Conservation (phyloP, 2,888 invertebrate genomes). For the Aquatica leii region DNA sequence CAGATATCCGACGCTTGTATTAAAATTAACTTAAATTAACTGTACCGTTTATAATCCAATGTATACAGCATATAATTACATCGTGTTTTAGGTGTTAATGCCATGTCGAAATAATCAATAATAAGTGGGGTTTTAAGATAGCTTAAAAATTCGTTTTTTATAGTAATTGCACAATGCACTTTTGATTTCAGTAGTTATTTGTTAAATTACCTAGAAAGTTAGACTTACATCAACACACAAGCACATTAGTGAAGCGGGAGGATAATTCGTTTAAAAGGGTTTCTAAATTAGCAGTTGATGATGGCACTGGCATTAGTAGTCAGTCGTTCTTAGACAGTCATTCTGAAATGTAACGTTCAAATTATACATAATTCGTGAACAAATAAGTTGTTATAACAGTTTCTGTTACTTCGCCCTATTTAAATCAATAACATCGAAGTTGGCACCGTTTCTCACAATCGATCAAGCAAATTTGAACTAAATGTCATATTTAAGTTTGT, state of each 20-base stretch:
- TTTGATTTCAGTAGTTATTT: no score
- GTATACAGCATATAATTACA: no score
- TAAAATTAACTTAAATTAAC: neutral
- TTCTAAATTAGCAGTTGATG: conserved; percentile 62
- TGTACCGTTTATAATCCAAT: neutral
- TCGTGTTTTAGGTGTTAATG: no score
- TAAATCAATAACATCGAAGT: conserved; percentile 28
- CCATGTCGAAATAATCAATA: no score
- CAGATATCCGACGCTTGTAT: neutral
- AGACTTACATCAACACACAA: conserved; percentile 56
- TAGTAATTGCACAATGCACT: no score
- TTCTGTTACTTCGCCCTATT: conserved; percentile 17
- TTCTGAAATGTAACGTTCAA: conserved; percentile 46
- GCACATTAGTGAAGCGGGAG: conserved; percentile 59
- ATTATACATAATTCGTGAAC: conserved; percentile 30
- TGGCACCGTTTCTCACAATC: conserved; percentile 53
- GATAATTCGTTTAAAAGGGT: conserved; percentile 62
- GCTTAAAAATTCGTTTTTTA: no score
- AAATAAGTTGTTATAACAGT: conserved; percentile 30
- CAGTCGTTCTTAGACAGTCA: conserved; percentile 55
- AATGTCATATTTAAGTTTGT: conserved; percentile 47
- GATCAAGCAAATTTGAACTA: conserved; percentile 53
- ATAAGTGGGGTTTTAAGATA: no score
- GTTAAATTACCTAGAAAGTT: conserved; percentile 1
- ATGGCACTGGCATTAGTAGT: conserved; percentile 59